Evolutionary conservation across 2,888 invertebrate genomes (phyloP).

Genomic region (Dilophus febrilis): DNA sequence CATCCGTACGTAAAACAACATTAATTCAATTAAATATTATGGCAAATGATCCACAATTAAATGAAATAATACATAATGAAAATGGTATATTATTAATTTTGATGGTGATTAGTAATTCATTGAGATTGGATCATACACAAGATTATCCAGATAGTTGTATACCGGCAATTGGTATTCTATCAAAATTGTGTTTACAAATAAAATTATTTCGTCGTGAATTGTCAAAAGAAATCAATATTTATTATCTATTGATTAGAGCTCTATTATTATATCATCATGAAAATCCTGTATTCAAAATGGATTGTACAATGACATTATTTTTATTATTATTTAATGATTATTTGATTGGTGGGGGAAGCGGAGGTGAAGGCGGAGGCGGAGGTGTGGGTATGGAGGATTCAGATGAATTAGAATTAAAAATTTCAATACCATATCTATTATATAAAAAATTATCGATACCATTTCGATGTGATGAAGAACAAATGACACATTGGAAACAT

Average conservation of each 20-base stretch:
- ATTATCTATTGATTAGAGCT: slow-evolving; percentile 19
- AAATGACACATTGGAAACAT: slow-evolving; percentile 8
- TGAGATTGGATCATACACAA: slow-evolving; percentile 11
- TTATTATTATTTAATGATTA: slow-evolving; percentile 17
- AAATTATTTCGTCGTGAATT: slow-evolving; percentile 17
- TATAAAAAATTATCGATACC: slow-evolving; percentile 17
- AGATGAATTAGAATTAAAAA: background rate
- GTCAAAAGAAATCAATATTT: slow-evolving; percentile 16
- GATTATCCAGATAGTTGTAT: slow-evolving; percentile 18
- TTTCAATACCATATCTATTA: slow-evolving; percentile 15
- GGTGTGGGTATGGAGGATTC: too few species aligned
- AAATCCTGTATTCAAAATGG: slow-evolving; percentile 17
- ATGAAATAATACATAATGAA: slow-evolving; percentile 14
- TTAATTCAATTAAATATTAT: slow-evolving; percentile 22
- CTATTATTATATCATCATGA: slow-evolving; percentile 17
- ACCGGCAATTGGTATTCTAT: slow-evolving; percentile 21
- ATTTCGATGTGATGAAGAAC: slow-evolving; percentile 15
- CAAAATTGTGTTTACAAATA: slow-evolving; percentile 18
- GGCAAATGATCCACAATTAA: slow-evolving; percentile 18
- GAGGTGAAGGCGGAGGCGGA: too few species aligned
- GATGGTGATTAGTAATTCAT: slow-evolving; percentile 16
- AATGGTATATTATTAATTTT: slow-evolving; percentile 16
- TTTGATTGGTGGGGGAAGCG: slow-evolving; percentile 11
- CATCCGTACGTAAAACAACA: slow-evolving; percentile 21
- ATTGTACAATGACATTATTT: slow-evolving; percentile 20